Conservation (phyloP, 2,113 vertebrate species). For the Menura novaehollandiae region DNA sequence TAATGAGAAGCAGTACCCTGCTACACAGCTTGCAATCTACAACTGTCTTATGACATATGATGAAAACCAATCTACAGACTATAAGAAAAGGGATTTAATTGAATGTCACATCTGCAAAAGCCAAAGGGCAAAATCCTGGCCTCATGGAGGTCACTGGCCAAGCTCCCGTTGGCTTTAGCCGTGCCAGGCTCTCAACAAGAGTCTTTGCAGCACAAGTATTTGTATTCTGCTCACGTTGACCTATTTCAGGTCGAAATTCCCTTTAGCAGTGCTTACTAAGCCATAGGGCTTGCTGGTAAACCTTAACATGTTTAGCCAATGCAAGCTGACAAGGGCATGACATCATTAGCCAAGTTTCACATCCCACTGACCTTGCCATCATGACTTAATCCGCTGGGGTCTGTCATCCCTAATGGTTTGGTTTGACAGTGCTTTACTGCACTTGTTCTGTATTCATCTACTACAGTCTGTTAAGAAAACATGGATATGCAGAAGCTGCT, state of each 20-base stretch:
- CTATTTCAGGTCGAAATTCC: constrained; percentile 38
- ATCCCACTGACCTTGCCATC: constrained; percentile 29
- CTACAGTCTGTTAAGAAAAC: not conserved
- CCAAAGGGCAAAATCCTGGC: not conserved
- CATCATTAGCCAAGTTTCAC: constrained; percentile 55
- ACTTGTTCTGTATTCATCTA: not conserved
- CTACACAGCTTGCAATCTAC: not conserved
- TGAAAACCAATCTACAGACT: not conserved
- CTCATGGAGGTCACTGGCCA: not conserved
- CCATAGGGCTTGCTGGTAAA: constrained; percentile 25
- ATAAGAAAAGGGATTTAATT: not conserved
- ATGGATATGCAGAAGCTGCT: not conserved
- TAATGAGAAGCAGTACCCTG: not conserved
- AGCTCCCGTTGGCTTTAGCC: not conserved
- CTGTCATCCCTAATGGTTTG: not conserved
- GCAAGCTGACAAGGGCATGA: constrained; percentile 50
- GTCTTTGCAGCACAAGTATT: not conserved
- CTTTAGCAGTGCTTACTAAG: not conserved
- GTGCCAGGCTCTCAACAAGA: not conserved
- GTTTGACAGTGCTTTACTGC: not conserved
- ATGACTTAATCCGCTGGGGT: not conserved
- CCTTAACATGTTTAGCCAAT: not conserved
- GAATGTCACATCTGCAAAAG: not conserved
- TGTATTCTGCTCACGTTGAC: not conserved
- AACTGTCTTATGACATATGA: not conserved